These are phyloP conservation scores for Pseudochaenichthys georgianus DNA, from an alignment of 2,797 vertebrate species.

Conservation along the genomic window DNA sequence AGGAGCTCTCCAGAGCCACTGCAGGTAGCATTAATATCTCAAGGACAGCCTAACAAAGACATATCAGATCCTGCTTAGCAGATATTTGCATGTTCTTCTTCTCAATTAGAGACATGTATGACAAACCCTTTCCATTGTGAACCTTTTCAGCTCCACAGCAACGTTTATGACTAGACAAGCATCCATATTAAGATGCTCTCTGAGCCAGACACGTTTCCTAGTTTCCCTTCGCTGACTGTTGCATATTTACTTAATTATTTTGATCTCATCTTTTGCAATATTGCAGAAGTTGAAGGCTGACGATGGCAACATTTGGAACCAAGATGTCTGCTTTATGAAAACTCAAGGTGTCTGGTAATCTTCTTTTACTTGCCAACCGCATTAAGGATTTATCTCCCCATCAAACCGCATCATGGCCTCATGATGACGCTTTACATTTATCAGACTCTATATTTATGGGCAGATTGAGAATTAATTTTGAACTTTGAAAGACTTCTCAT, in stretches of 20 bases:
- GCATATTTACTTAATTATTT: slow-evolving; percentile 52
- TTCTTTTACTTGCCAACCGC: not conserved
- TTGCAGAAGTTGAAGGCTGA: not conserved
- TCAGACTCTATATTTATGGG: not conserved
- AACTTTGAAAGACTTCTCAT: not conserved
- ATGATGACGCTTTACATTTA: not conserved
- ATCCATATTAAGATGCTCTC: slow-evolving; percentile 61
- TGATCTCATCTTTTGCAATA: slow-evolving; percentile 22
- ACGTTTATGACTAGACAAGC: slow-evolving; percentile 42
- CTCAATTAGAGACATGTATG: slow-evolving; percentile 63
- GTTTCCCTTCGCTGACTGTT: slow-evolving; percentile 27
- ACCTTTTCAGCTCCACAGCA: slow-evolving; percentile 47
- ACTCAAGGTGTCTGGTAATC: not conserved
- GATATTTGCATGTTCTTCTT: slow-evolving; percentile 54
- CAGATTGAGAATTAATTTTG: not conserved
- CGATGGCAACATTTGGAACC: slow-evolving; percentile 2
- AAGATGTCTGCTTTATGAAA: not conserved
- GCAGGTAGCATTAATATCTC: slow-evolving; percentile 57
- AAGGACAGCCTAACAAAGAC: slow-evolving; percentile 63
- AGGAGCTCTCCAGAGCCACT: slow-evolving; percentile 45
- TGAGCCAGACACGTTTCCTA: slow-evolving; percentile 35
- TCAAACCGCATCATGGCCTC: not conserved
- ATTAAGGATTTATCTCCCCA: not conserved
- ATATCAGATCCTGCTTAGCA: slow-evolving; percentile 49
- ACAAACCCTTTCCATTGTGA: slow-evolving; percentile 50